These are phyloP conservation scores for Epicampocera succincta DNA, from an alignment of 2,888 invertebrate genomes.

Conservation along the genomic window DNA sequence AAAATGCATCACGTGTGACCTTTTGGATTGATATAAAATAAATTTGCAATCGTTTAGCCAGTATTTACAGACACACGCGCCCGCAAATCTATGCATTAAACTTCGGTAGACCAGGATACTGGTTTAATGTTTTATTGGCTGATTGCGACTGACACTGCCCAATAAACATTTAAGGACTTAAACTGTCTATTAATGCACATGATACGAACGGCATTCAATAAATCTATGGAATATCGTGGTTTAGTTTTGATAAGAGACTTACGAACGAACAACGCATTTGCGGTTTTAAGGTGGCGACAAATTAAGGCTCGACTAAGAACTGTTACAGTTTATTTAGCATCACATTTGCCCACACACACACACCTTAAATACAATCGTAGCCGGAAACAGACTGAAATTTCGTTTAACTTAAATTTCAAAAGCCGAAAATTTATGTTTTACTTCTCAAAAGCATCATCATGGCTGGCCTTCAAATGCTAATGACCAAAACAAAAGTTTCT, in stretches of 20 bases:
- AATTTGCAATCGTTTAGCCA: neutral
- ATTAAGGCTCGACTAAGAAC: neutral
- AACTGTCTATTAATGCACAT: conserved; percentile 12
- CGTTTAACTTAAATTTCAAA: no score
- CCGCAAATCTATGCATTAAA: neutral
- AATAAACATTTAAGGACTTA: neutral
- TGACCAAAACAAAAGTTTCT: neutral
- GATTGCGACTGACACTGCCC: conserved; percentile 17
- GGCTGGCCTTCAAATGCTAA: neutral
- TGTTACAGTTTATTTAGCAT: no score
- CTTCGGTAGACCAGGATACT: conserved; percentile 3
- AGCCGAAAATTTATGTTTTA: no score
- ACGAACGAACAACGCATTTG: neutral
- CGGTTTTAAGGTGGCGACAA: neutral
- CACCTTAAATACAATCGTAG: no score
- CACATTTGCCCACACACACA: no score
- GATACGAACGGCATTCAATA: conserved; percentile 2
- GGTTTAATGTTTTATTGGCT: conserved; percentile 29
- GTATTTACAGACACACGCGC: neutral
- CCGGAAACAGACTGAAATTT: no score
- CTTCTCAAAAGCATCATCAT: no score
- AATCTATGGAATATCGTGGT: neutral
- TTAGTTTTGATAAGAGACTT: neutral
- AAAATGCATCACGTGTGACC: no score
- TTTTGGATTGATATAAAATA: no score